Evolutionary conservation across 2,888 invertebrate species (phyloP).

Genomic region (Trichopoda pennipes): DNA sequence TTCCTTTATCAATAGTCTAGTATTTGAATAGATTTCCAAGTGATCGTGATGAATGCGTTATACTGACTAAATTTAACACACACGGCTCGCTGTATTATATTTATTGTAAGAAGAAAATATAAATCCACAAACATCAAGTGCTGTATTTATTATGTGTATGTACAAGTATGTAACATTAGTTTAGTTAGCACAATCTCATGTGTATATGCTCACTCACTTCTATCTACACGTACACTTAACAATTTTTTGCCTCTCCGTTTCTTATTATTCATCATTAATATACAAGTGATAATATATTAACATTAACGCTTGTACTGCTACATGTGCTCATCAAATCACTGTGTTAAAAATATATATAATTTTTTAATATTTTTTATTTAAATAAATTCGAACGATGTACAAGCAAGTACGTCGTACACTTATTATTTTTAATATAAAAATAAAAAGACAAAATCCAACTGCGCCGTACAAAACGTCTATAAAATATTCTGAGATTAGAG

Average conservation of each 20-base stretch:
- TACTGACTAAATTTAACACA: slow-evolving; percentile 76
- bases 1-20: not conserved
- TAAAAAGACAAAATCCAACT: not conserved
- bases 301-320: not conserved
- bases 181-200: slow-evolving; percentile 42
- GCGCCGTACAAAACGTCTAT: not conserved
- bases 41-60: slow-evolving; percentile 75
- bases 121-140: slow-evolving; percentile 32
- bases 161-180: slow-evolving; percentile 28
- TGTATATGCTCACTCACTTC: not conserved
- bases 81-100: slow-evolving; percentile 74
- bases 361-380: slow-evolving; percentile 1
- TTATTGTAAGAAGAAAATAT: slow-evolving; percentile 52
- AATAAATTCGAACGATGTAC: not conserved
- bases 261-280: slow-evolving; percentile 50
- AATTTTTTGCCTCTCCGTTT: slow-evolving; percentile 6
- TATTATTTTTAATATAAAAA: slow-evolving; percentile 9
- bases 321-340: slow-evolving; percentile 31
- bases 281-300: slow-evolving; percentile 45
- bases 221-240: not conserved
- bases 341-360: slow-evolving; percentile 10
- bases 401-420: slow-evolving; percentile 3
- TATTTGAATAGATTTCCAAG: slow-evolving; percentile 64
- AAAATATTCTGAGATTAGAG: slow-evolving; percentile 39
- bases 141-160: slow-evolving; percentile 28